Evolutionary conservation across 2,888 invertebrate species (phyloP).

Genomic region (Noctua janthina): DNA sequence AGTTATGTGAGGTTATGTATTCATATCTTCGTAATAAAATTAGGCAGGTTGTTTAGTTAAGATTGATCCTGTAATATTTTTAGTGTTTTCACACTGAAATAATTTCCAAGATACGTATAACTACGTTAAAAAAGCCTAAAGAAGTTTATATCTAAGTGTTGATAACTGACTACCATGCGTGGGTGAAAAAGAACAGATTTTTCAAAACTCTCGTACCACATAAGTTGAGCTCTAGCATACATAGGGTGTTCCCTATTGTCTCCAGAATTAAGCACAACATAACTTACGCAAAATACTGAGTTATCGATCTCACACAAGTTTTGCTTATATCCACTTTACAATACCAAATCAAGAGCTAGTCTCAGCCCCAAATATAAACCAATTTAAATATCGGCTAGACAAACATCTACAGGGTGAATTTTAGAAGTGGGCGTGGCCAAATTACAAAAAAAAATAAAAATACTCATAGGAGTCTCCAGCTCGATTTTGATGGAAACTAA

Average conservation of each 20-base stretch:
- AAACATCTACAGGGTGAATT: not conserved
- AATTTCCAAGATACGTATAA: not conserved
- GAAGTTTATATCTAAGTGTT: not conserved
- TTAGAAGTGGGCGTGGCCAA: no score
- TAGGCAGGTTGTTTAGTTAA: not conserved
- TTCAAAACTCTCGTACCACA: not conserved
- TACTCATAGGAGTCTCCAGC: no score
- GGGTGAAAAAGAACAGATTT: not conserved
- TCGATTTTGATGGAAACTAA: no score
- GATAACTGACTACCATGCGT: not conserved
- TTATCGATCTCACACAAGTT: slow-evolving; percentile 4
- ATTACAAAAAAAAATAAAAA: no score
- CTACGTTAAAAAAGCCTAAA: not conserved
- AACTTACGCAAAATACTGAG: not conserved
- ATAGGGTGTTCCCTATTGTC: not conserved
- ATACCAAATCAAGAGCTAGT: not conserved
- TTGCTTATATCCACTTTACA: not conserved
- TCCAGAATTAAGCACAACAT: not conserved
- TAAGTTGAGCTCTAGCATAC: not conserved
- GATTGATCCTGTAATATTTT: not conserved
- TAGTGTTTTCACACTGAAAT: not conserved
- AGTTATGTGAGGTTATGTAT: not conserved
- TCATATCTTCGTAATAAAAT: not conserved
- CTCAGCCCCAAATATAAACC: not conserved
- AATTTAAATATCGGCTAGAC: not conserved